Percentiles rank a stretch among this genome's conserved stretches.
Evolutionary conservation across 2,113 vertebrate species (phyloP).

Genomic region (Syngnathus typhle): DNA sequence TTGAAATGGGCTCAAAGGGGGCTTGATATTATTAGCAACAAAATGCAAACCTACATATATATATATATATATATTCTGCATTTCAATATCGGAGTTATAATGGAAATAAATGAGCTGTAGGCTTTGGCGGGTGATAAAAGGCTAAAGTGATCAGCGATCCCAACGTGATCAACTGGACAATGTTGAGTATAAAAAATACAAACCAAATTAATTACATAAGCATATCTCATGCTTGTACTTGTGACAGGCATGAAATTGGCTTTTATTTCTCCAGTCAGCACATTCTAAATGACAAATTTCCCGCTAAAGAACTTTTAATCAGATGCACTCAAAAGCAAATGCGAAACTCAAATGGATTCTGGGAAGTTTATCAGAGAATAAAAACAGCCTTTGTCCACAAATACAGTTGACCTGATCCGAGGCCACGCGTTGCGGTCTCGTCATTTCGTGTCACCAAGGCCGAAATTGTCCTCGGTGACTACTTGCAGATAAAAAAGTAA

Average conservation of each 20-base stretch:
- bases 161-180: slow-evolving; percentile 42
- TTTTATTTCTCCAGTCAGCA: slow-evolving; percentile 58
- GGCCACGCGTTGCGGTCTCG: not conserved
- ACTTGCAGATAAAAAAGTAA: not conserved
- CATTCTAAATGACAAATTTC: slow-evolving; percentile 30
- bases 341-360: slow-evolving; percentile 16
- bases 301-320: slow-evolving; percentile 18
- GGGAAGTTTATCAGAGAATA: slow-evolving; percentile 30
- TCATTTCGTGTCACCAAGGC: not conserved
- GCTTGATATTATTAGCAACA: no score
- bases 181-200: slow-evolving; percentile 50
- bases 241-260: slow-evolving; percentile 61
- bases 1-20: no score
- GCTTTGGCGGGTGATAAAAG: slow-evolving; percentile 5
- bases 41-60: no score
- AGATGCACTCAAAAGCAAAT: slow-evolving; percentile 22
- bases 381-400: slow-evolving; percentile 4
- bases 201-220: slow-evolving; percentile 63
- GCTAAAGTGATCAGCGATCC: slow-evolving; percentile 28
- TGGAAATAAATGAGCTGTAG: slow-evolving; percentile 13
- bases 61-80: not conserved
- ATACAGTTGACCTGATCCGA: not conserved
- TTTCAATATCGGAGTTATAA: slow-evolving; percentile 15
- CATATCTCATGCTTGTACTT: slow-evolving; percentile 56
- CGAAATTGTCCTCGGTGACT: not conserved